These are phyloP conservation scores for Littorina saxatilis DNA, from an alignment of 1,140 invertebrate genomes.

Conservation along the genomic window DNA sequence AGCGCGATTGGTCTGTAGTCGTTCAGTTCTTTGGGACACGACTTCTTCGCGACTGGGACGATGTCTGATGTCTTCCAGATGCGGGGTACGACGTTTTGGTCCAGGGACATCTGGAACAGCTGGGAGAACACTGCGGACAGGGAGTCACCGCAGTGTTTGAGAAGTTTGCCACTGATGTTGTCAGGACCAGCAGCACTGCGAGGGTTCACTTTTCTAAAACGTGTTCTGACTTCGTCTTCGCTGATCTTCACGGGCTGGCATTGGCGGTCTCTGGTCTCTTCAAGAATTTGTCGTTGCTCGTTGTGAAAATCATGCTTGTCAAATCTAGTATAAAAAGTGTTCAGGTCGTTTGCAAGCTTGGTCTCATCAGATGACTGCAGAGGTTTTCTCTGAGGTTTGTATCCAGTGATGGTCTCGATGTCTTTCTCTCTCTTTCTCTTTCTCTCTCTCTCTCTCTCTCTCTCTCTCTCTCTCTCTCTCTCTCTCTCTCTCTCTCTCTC, in stretches of 20 bases:
- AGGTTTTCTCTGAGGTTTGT: background rate
- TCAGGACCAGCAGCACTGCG: background rate
- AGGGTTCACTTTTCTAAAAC: background rate
- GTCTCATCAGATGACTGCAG: background rate
- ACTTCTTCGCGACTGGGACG: background rate
- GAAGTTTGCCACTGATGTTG: background rate
- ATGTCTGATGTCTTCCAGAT: background rate
- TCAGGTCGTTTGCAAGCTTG: background rate
- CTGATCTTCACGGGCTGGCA: too few relatives aligned
- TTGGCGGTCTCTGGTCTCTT: background rate
- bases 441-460: too few relatives aligned
- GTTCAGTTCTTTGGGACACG: background rate
- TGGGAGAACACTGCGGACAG: background rate
- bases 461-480: too few relatives aligned
- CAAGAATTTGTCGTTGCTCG: background rate
- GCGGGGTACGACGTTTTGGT: background rate
- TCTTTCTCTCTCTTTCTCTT: too few relatives aligned
- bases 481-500: too few relatives aligned
- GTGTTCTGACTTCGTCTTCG: too few relatives aligned
- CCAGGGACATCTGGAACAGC: background rate
- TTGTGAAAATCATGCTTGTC: background rate
- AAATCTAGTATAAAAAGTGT: background rate
- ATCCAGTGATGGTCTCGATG: too few relatives aligned
- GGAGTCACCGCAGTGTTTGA: background rate
- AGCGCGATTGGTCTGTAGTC: background rate